Evolutionary conservation across 2,888 invertebrate species (phyloP).

Genomic region (Trichopoda pennipes): DNA sequence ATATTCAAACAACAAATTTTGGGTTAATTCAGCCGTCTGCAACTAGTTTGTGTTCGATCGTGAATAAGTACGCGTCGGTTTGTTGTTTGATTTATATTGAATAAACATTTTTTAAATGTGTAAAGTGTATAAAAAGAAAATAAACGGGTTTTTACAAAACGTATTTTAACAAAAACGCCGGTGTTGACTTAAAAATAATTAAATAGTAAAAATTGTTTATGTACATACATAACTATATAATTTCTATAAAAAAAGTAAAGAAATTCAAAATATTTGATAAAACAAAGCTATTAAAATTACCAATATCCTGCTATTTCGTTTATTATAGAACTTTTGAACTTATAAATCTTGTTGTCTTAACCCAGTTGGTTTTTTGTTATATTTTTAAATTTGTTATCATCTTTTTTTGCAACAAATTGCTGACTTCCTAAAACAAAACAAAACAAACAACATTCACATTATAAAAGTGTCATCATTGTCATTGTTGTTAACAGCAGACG

Average conservation of each 20-base stretch:
- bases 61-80: conserved; percentile 79
- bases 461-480: conserved; percentile 45
- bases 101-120: no score
- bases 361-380: background rate
- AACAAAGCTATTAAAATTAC: background rate
- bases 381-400: conserved; percentile 39
- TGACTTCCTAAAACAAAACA: conserved; percentile 39
- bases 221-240: conserved; percentile 1
- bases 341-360: conserved; percentile 26
- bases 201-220: background rate
- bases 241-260: background rate
- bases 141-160: background rate
- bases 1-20: conserved; percentile 62
- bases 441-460: conserved; percentile 30
- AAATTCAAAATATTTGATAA: no score
- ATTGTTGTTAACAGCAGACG: conserved; percentile 33
- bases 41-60: conserved; percentile 81
- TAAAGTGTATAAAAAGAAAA: no score
- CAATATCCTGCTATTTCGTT: background rate
- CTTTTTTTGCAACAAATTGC: conserved; percentile 26
- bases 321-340: background rate
- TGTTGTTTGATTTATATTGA: conserved; percentile 14
- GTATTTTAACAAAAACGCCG: conserved; percentile 8
- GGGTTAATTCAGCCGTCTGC: conserved; percentile 65
- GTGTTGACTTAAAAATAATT: conserved; percentile 12